Evolutionary conservation across 2,113 vertebrate genomes (phyloP).

Genomic region (Phaethon lepturus): DNA sequence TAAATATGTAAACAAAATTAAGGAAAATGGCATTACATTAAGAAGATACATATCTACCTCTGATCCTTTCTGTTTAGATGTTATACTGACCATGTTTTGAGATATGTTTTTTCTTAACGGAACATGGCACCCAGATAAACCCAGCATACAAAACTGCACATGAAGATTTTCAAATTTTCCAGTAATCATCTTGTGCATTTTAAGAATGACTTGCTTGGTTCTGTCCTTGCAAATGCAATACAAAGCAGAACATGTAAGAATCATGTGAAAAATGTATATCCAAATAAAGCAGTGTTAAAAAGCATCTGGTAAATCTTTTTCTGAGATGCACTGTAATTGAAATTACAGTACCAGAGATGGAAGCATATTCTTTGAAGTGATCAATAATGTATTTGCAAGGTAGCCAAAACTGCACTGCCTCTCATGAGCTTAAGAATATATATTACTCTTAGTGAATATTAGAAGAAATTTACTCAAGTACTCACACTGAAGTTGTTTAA

Average conservation of each 20-base stretch:
- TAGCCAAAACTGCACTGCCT: background rate
- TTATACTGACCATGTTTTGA: background rate
- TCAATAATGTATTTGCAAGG: background rate
- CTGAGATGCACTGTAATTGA: background rate
- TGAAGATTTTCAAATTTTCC: background rate
- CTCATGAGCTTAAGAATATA: background rate
- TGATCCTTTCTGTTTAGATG: background rate
- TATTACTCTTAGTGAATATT: background rate
- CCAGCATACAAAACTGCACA: background rate
- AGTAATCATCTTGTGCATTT: background rate
- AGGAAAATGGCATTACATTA: constrained; percentile 21
- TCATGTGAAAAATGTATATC: fast-evolving
- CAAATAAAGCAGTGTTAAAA: background rate
- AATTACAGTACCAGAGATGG: background rate
- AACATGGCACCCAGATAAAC: background rate
- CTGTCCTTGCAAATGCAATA: background rate
- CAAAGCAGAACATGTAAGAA: background rate
- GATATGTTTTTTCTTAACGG: background rate
- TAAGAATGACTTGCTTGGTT: background rate
- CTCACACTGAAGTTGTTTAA: background rate
- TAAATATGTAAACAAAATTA: constrained; percentile 43
- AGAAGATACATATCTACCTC: background rate
- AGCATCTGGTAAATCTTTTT: background rate
- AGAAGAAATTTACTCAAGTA: background rate
- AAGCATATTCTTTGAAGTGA: background rate